Base-by-base conservation (phyloP, 2,888 invertebrate species). In the Papilio gigon region DNA sequence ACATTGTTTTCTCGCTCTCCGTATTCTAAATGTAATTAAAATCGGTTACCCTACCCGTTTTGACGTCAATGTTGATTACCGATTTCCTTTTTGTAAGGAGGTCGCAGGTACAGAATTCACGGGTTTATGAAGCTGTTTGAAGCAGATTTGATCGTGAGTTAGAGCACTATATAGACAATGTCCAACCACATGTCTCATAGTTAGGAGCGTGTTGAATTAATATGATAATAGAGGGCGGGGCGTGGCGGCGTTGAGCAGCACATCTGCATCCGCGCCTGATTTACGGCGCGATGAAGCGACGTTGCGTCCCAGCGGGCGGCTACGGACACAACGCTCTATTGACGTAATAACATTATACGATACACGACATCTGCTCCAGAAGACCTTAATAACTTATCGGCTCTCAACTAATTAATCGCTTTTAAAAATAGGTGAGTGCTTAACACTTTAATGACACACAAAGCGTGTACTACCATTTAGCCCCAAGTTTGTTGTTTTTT, bases 261-360 rank as follows among this genome's bases (percentile, higher is more conserved):
- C 61, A 62, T 42, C 42, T 62, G 61, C 44, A 62, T 17, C 40
- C 42, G 25, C 42, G n/a, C 8, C 61, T 62, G 61, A 62, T 42
- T 62, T 62, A 62, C 61, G 17, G 17, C 61, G 44, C 27, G 61
- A 62, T 62, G 44, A 62, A 62, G 27, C 27, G 61, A 35, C 60
- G 60, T 17, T 44, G 12, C 44, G 35, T 25, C 53, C 4, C 12
- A n/a, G 8, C 30, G 12, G 8, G 12, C 9, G 9, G 12, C 6
- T 6, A 37, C 37, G 2, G 25, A n/a, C 27, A 40, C 17, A n/a
- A n/a, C 30, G 30, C 53, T 9, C 30, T 56, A 47, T 47, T 47
- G 30, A 56, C 30, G n/a, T 30, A n/a, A 56, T 56, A 56, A 30
- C 27, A 30, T 30, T 56, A 30, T 30, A 56, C 53, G 53, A 30